These are phyloP conservation scores for Drosophila novamexicana DNA, from an alignment of 1,140 invertebrate genomes.

Conservation along the genomic window DNA sequence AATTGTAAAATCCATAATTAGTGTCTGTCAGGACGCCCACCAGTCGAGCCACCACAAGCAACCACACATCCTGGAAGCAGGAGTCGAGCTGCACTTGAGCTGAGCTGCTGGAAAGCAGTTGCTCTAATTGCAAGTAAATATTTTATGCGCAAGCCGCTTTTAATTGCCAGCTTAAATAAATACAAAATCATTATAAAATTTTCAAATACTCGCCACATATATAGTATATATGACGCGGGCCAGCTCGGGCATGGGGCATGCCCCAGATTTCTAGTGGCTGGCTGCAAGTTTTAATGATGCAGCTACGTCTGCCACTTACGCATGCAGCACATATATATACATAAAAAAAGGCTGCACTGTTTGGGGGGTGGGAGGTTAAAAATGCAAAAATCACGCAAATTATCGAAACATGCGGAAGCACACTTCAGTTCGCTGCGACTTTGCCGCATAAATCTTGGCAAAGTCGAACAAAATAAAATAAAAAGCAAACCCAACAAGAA, in stretches of 20 bases:
- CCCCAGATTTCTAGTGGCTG: conserved; percentile 72
- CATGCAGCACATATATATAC: conserved; percentile 24
- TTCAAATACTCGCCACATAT: neutral
- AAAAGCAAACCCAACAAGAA: conserved; percentile 33
- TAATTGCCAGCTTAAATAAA: conserved; percentile 81
- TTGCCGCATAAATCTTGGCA: conserved; percentile 76
- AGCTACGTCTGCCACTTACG: conserved; percentile 43
- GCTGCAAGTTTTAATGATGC: conserved; percentile 76
- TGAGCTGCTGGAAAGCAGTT: conserved; percentile 45
- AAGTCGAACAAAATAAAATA: conserved; percentile 54
- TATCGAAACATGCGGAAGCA: conserved; percentile 80
- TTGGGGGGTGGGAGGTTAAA: conserved; percentile 36
- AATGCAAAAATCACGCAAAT: conserved; percentile 82
- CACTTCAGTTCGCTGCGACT: conserved; percentile 70
- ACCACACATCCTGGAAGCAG: neutral
- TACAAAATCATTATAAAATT: conserved; percentile 77
- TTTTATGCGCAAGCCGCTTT: conserved; percentile 75
- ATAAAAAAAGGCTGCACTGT: conserved; percentile 28
- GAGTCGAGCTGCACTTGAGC: conserved; percentile 65
- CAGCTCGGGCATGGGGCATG: conserved; percentile 17
- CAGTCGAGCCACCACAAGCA: conserved; percentile 10
- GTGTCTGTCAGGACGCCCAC: conserved; percentile 68
- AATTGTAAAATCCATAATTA: conserved; percentile 82
- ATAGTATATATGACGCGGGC: neutral
- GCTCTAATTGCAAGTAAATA: conserved; percentile 82